A percentile compares a stretch with the other conserved stretches of the same genome.
Conservation (phyloP, 2,888 invertebrate genomes). For the Zaprionus bogoriensis region DNA sequence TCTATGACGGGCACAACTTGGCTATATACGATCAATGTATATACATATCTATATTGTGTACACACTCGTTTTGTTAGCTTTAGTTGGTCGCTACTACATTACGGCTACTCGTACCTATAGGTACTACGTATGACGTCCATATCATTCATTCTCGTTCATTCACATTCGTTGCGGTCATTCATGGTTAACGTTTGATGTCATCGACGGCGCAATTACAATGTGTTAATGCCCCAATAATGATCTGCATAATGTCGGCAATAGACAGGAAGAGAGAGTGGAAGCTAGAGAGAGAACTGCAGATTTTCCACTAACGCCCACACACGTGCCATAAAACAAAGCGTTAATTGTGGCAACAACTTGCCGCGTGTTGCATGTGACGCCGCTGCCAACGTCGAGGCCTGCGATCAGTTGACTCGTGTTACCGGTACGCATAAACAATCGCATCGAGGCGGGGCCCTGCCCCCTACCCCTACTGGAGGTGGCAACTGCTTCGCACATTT, state of each 20-base stretch:
- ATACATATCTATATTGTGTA: not conserved
- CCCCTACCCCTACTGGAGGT: too few species aligned
- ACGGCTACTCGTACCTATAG: slow-evolving; percentile 14
- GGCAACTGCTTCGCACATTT: slow-evolving; percentile 31
- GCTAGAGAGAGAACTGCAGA: too few species aligned
- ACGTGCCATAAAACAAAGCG: slow-evolving; percentile 51
- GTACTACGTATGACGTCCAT: slow-evolving; percentile 17
- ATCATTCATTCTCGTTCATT: slow-evolving; percentile 46
- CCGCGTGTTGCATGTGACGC: slow-evolving; percentile 27
- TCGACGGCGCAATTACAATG: slow-evolving; percentile 34
- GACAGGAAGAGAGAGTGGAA: slow-evolving; percentile 17
- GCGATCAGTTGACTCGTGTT: slow-evolving; percentile 61
- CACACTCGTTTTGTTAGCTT: slow-evolving; percentile 10
- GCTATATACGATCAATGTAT: not conserved
- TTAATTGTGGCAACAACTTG: slow-evolving; percentile 51
- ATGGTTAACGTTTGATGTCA: slow-evolving; percentile 22
- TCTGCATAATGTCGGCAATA: too few species aligned
- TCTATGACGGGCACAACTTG: not conserved
- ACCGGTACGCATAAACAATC: slow-evolving; percentile 40
- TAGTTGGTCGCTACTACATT: slow-evolving; percentile 7
- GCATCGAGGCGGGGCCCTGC: too few species aligned
- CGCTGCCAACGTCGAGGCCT: slow-evolving; percentile 3
- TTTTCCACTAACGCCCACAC: slow-evolving; percentile 46
- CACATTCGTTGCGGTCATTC: slow-evolving; percentile 39
- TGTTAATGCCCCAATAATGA: slow-evolving; percentile 36